A percentile compares a stretch with the other conserved stretches of the same genome.
phyloP scores from a whole-genome alignment of 2,113 vertebrate genomes.

The Upupa epops region DNA sequence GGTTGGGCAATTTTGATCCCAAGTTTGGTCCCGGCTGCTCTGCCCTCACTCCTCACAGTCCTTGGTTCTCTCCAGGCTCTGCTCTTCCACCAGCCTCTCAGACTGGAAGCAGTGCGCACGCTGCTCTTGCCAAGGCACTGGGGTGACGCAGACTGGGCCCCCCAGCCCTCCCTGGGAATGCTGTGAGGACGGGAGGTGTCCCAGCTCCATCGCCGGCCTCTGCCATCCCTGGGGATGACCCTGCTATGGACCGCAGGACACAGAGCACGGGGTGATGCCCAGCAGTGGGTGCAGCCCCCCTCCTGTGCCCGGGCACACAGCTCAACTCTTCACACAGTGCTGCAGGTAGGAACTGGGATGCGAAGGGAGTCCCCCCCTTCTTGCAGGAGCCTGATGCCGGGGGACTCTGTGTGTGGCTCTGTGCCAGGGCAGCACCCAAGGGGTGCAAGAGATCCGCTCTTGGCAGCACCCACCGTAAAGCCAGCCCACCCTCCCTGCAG shows the following conservation, averaged over 20 bases:
- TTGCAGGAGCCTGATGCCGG: not conserved
- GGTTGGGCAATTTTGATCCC: not conserved
- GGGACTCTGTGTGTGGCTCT: not conserved
- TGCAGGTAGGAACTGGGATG: not conserved
- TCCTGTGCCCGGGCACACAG: not conserved
- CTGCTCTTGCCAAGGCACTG: not conserved
- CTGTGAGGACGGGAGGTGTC: not conserved
- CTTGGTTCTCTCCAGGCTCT: not conserved
- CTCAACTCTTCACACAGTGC: not conserved
- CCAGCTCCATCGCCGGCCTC: not conserved
- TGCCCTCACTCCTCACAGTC: not conserved
- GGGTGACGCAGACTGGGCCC: not conserved
- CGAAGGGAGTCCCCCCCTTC: not conserved
- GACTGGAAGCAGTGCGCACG: not conserved
- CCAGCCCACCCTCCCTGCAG: not conserved
- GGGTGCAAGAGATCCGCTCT: not conserved
- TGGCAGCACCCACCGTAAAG: not conserved
- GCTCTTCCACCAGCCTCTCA: not conserved
- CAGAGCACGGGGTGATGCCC: not conserved
- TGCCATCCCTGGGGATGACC: not conserved
- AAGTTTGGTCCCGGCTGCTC: too few species aligned
- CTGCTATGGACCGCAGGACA: not conserved
- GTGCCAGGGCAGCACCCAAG: not conserved
- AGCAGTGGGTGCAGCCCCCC: not conserved
- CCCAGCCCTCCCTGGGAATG: rapidly evolving